Evolutionary conservation across 2,113 vertebrate genomes (phyloP).

Genomic region (Gadus macrocephalus): DNA sequence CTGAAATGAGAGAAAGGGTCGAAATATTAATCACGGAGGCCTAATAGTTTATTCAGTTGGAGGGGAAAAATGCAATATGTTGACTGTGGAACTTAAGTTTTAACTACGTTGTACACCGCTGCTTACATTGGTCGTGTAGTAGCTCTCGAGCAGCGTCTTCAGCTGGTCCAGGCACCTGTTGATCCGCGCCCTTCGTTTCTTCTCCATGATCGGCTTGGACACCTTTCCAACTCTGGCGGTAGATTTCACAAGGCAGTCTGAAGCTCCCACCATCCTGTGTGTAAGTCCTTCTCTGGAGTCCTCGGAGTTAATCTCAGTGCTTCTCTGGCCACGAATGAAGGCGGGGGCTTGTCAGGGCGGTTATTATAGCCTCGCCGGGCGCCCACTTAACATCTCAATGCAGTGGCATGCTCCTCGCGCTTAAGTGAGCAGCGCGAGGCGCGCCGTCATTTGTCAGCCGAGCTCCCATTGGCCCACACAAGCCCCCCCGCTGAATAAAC

Average conservation of each 20-base stretch:
- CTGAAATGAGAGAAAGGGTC: slow-evolving; percentile 48
- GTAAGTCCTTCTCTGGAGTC: slow-evolving; percentile 13
- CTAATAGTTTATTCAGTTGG: too few relatives aligned
- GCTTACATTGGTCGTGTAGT: slow-evolving; percentile 82
- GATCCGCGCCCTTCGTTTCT: slow-evolving; percentile 83
- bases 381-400: slow-evolving; percentile 78
- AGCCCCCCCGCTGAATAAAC: too few relatives aligned
- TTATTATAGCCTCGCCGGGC: slow-evolving; percentile 69
- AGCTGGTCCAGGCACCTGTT: slow-evolving; percentile 85
- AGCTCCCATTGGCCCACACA: neutral
- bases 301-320: slow-evolving; percentile 29
- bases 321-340: slow-evolving; percentile 36
- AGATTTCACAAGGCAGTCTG: slow-evolving; percentile 50
- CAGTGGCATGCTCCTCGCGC: slow-evolving; percentile 41
- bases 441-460: slow-evolving; percentile 31
- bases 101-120: neutral
- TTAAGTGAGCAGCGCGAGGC: slow-evolving; percentile 40
- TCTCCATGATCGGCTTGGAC: slow-evolving; percentile 90
- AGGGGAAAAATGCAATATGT: too few relatives aligned
- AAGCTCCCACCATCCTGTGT: slow-evolving; percentile 65
- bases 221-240: slow-evolving; percentile 59
- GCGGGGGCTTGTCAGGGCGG: slow-evolving; percentile 23
- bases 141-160: slow-evolving; percentile 77
- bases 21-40: neutral
- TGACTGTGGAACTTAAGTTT: too few relatives aligned